These are phyloP conservation scores for Microctenopoma stevenorrisi DNA, from an alignment of 2,797 vertebrate species.

Conservation along the genomic window DNA sequence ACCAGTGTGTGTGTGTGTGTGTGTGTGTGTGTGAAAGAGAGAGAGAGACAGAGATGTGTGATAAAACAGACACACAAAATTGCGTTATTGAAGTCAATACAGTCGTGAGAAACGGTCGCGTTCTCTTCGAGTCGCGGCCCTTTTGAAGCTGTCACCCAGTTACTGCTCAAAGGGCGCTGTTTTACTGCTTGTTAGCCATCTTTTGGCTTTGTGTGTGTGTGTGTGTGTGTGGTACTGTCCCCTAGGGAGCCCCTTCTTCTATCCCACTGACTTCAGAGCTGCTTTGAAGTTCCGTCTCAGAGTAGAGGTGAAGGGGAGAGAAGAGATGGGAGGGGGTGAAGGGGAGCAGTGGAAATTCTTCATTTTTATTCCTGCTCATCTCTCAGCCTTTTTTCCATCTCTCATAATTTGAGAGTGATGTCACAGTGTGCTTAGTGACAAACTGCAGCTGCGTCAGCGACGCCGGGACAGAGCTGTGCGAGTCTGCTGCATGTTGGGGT, in stretches of 20 bases:
- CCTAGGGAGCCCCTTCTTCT: slow-evolving; percentile 63
- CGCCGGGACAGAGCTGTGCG: slow-evolving; percentile 18
- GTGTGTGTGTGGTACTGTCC: slow-evolving; percentile 41
- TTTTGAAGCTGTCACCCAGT: slow-evolving; percentile 74
- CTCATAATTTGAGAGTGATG: slow-evolving; percentile 48
- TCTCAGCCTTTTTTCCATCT: background rate
- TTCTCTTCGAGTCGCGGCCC: slow-evolving; percentile 34
- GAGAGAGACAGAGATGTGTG: slow-evolving; percentile 6
- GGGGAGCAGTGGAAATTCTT: slow-evolving; percentile 27
- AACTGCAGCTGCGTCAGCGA: slow-evolving; percentile 5
- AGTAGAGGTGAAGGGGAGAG: slow-evolving; percentile 57
- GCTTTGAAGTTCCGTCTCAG: slow-evolving; percentile 78
- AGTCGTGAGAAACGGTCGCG: slow-evolving; percentile 47
- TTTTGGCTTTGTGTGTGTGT: slow-evolving; percentile 40
- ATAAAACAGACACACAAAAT: slow-evolving; percentile 53
- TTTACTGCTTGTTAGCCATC: slow-evolving; percentile 72
- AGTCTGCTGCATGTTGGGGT: slow-evolving; percentile 47
- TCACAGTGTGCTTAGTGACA: slow-evolving; percentile 32
- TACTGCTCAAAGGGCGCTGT: slow-evolving; percentile 69
- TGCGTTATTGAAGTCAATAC: slow-evolving; percentile 64
- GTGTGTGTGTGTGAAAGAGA: background rate
- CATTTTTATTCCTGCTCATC: slow-evolving; percentile 35
- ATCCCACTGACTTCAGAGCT: slow-evolving; percentile 76
- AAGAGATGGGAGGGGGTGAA: slow-evolving; percentile 17
- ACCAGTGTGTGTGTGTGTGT: background rate